Base-by-base conservation (phyloP, 1,140 invertebrate genomes). In the Drosophila arawakana region DNA sequence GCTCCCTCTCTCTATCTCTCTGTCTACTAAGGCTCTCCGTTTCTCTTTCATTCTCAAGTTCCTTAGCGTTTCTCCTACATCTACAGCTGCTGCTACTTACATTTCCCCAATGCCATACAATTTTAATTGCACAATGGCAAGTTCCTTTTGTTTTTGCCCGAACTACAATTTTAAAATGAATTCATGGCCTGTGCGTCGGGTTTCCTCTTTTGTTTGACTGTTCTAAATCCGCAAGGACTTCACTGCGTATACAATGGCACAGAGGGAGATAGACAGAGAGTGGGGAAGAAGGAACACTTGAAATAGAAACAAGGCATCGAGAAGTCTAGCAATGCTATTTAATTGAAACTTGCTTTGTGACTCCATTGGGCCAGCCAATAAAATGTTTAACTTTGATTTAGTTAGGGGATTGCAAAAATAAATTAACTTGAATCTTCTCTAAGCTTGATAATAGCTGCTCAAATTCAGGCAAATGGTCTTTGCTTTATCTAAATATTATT, bases 381-480 rank as follows among this genome's bases (percentile, higher is more conserved):
- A 89, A 89, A 89, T 89, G 84, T 89, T 89, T 89, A 84, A 90
- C 80, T 89, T 89, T 90, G 85, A 89, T 90, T 89, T 90, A 90
- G 84, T 83, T 89, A 76, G 80, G 80, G 83, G 84, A 88, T 89
- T 88, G 84, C 71, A 68, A 57, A 30, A 70, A 71, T 60, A 82
- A 89, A 67, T 81, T 79, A 76, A 73, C 66, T 88, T 84, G 61
- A 84, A 76, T 67, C 34, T 37, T 57, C 8, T 43, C 63, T 63
- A 50, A 57, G 11, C 13, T 18, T 13, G n/a, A 59, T 21, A 39
- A 43, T 13, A 35, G 54, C 52, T 57, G 5, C 37, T 43, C 13
- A 34, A 49, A 3, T 2, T 18, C 44, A 41, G 54, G 9, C 55
- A 39, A 2, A 3, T 7, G 10, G 2, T 7, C 59, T 39, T n/a